Conservation (phyloP, 2,888 invertebrate species). For the Leucania comma region DNA sequence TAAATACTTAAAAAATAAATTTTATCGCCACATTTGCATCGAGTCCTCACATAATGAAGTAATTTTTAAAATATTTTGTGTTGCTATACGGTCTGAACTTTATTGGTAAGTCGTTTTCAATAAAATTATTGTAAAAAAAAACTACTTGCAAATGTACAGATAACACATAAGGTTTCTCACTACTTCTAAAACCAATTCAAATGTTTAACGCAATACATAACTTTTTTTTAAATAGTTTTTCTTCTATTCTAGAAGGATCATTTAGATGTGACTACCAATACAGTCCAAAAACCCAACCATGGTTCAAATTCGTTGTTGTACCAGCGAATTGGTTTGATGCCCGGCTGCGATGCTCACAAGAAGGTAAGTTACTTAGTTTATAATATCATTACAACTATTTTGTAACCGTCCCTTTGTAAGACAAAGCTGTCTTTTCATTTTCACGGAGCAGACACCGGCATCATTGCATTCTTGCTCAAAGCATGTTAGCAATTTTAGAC, state of each 20-base stretch:
- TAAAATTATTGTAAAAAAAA: not conserved
- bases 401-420: too few species aligned
- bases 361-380: constrained; percentile 27
- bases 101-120: not conserved
- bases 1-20: not conserved
- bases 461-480: too few species aligned
- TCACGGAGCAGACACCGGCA: too few species aligned
- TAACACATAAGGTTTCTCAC: too few species aligned
- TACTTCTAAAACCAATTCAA: too few species aligned
- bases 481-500: too few species aligned
- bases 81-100: not conserved
- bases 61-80: not conserved
- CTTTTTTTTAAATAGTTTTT: not conserved
- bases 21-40: not conserved
- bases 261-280: constrained; percentile 40
- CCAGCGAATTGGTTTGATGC: constrained; percentile 41
- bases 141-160: too few species aligned
- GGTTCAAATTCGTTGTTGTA: constrained; percentile 32
- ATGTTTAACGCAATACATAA: too few species aligned
- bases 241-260: constrained; percentile 5
- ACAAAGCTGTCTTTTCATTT: too few species aligned
- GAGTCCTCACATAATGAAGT: not conserved
- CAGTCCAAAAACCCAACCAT: not conserved
- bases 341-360: constrained; percentile 24
- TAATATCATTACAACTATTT: too few species aligned